Evolutionary conservation across 1,140 invertebrate species (phyloP).

Genomic region (Pachypeltis micranthus): DNA sequence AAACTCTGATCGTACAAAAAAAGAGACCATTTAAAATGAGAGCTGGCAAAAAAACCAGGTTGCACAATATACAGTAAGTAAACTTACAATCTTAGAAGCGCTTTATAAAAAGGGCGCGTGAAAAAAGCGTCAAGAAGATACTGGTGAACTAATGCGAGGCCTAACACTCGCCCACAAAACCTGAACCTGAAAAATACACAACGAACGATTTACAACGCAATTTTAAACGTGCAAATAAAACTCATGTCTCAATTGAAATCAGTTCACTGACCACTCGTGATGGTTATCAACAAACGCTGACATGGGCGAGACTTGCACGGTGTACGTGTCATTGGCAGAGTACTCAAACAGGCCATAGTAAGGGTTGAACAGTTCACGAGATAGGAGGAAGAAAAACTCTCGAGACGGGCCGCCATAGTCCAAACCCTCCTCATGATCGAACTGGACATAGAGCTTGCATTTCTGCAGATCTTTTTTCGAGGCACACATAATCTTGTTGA

Average conservation of each 20-base stretch:
- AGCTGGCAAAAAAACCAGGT: no score
- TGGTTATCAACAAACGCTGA: slow-evolving; percentile 96
- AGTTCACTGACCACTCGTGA: slow-evolving; percentile 70
- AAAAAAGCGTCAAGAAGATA: slow-evolving; percentile 95
- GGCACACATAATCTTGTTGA: slow-evolving; percentile 91
- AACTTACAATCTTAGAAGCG: slow-evolving; percentile 66
- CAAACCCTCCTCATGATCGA: slow-evolving; percentile 91
- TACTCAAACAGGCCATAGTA: slow-evolving; percentile 98
- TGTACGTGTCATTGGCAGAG: slow-evolving; percentile 94
- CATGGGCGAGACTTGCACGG: slow-evolving; percentile 94
- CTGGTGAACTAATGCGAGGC: slow-evolving; percentile 87
- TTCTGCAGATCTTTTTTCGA: slow-evolving; percentile 92
- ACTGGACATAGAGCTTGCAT: slow-evolving; percentile 86
- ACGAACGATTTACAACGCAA: slow-evolving; percentile 11
- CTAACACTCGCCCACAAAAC: slow-evolving; percentile 87
- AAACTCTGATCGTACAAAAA: no score
- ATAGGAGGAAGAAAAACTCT: slow-evolving; percentile 95
- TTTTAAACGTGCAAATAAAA: slow-evolving; percentile 5
- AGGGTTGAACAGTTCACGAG: slow-evolving; percentile 92
- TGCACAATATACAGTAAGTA: background rate
- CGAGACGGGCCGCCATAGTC: slow-evolving; percentile 94
- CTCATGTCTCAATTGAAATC: background rate
- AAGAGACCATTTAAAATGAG: no score
- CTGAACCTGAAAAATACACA: slow-evolving; percentile 57
- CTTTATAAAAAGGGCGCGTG: slow-evolving; percentile 92